Percentiles rank a stretch among this genome's conserved stretches.
These are phyloP conservation scores for Rousettus madagascariensis DNA, from an alignment of 2,797 vertebrate genomes.

Conservation along the genomic window DNA sequence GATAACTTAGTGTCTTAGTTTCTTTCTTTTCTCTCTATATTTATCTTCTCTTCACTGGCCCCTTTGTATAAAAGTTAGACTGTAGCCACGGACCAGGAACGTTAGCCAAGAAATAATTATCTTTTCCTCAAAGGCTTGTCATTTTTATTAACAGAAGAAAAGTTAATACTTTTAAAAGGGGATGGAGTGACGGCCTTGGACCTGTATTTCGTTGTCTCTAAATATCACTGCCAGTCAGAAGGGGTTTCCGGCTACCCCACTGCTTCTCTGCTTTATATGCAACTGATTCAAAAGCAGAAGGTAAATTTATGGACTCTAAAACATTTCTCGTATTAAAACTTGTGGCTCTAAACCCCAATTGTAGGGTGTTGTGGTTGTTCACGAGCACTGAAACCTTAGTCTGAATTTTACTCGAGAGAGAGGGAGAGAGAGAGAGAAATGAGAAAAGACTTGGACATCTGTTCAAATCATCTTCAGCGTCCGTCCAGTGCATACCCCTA, in stretches of 20 bases:
- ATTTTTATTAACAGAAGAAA: background rate
- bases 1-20: conserved; percentile 64
- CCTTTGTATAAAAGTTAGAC: conserved; percentile 62
- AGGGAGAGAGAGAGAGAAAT: background rate
- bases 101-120: conserved; percentile 29
- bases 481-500: background rate
- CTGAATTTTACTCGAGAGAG: background rate
- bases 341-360: conserved; percentile 70
- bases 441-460: background rate
- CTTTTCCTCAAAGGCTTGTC: background rate
- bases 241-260: rapidly evolving
- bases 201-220: background rate
- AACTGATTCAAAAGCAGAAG: conserved; percentile 58
- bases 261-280: background rate
- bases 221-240: background rate
- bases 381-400: background rate
- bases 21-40: conserved; percentile 72
- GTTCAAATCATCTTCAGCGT: background rate
- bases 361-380: conserved; percentile 70
- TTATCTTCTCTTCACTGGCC: conserved; percentile 66
- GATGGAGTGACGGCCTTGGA: background rate
- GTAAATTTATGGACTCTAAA: conserved; percentile 73
- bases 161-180: background rate
- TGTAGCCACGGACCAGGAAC: background rate
- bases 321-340: conserved; percentile 69